A percentile compares a stretch with the other conserved stretches of the same genome.
phyloP scores from a whole-genome alignment of 2,888 invertebrate genomes.

The Leucozona laternaria region DNA sequence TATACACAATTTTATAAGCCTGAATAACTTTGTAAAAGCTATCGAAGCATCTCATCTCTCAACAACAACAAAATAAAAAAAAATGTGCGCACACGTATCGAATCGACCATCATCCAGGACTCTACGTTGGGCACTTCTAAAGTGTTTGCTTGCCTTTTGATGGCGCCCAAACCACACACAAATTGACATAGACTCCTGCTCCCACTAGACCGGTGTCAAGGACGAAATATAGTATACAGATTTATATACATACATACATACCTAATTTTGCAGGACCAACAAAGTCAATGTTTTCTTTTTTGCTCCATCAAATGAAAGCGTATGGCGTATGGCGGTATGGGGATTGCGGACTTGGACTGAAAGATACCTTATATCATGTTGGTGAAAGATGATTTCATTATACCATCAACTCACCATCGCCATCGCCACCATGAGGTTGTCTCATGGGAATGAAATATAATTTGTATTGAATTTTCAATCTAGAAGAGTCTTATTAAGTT shows the following conservation, averaged over 20 bases:
- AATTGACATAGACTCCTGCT: constrained; percentile 16
- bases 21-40: constrained; percentile 7
- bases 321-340: background rate
- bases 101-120: constrained; percentile 30
- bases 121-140: constrained; percentile 51
- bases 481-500: background rate
- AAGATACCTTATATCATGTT: background rate
- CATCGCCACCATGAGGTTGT: constrained; percentile 7
- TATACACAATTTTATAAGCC: constrained; percentile 8
- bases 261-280: constrained; percentile 20
- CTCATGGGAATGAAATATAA: constrained; percentile 26
- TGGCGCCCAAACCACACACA: constrained; percentile 43
- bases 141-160: constrained; percentile 54
- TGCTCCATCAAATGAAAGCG: constrained; percentile 17
- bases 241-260: background rate
- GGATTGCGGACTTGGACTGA: background rate
- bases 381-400: constrained; percentile 44
- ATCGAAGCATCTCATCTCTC: constrained; percentile 25
- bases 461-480: constrained; percentile 32
- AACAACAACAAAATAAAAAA: background rate
- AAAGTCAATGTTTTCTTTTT: constrained; percentile 31
- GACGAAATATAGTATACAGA: too few species aligned
- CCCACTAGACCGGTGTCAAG: constrained; percentile 51
- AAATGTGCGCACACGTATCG: constrained; percentile 46
- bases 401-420: constrained; percentile 17